These are phyloP conservation scores for Meteorus sp. DNA, from an alignment of 1,140 invertebrate species.

Conservation along the genomic window DNA sequence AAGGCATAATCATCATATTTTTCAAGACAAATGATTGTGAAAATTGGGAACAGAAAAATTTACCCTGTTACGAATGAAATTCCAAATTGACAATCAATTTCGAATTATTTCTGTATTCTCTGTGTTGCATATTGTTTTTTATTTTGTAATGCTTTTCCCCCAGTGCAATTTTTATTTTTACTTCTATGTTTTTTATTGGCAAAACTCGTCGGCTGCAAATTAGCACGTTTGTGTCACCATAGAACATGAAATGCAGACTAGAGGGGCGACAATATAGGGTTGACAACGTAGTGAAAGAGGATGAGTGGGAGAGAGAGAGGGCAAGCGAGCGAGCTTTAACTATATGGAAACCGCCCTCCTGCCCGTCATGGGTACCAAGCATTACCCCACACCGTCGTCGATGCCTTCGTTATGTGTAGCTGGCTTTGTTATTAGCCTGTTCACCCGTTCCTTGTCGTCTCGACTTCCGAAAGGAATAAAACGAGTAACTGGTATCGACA, in stretches of 20 bases:
- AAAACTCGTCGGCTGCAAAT: constrained; percentile 19
- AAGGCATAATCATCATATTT: background rate
- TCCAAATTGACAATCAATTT: background rate
- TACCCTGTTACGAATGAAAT: too few relatives aligned
- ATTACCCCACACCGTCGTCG: constrained; percentile 6
- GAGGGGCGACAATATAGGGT: too few relatives aligned
- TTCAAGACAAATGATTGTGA: background rate
- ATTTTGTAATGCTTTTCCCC: background rate
- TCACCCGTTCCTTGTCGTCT: constrained; percentile 22
- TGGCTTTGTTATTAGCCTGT: constrained; percentile 26
- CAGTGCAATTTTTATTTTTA: too few relatives aligned
- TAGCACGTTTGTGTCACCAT: constrained; percentile 20
- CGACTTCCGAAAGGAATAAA: constrained; percentile 24
- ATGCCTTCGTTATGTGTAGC: constrained; percentile 25
- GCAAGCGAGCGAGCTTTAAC: too few relatives aligned
- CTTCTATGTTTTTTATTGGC: constrained; percentile 9
- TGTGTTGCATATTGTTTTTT: background rate
- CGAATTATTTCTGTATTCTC: background rate
- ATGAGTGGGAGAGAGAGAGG: constrained; percentile 9
- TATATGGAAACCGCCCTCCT: background rate
- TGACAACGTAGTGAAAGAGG: too few relatives aligned
- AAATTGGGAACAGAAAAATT: too few relatives aligned
- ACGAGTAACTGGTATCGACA: constrained; percentile 29
- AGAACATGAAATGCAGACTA: constrained; percentile 14
- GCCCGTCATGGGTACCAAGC: background rate